These are phyloP conservation scores for Polypterus bichir DNA, from an alignment of 2,113 vertebrate species.

Conservation along the genomic window DNA sequence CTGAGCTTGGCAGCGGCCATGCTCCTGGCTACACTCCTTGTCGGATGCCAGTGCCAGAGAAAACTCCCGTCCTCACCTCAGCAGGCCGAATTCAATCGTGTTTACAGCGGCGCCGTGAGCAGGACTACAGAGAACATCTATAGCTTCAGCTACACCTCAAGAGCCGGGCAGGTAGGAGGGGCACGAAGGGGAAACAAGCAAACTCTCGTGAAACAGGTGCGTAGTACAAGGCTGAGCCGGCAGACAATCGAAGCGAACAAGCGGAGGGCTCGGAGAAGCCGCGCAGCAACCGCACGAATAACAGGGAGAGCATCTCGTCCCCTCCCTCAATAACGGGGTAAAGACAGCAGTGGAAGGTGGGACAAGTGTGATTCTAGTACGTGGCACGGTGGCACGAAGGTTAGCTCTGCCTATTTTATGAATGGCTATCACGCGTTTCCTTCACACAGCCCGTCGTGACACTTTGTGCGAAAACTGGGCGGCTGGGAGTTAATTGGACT, in stretches of 20 bases:
- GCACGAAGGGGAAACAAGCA: not conserved
- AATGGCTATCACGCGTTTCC: no score
- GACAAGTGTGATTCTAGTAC: no score
- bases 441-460: no score
- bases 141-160: conserved; percentile 48
- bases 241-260: not conserved
- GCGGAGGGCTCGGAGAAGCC: no score
- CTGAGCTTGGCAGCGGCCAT: not conserved
- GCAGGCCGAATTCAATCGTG: conserved; percentile 35
- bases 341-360: no score
- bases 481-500: no score
- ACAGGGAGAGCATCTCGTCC: no score
- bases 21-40: not conserved
- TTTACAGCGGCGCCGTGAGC: conserved; percentile 45
- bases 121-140: conserved; percentile 44
- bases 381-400: no score
- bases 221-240: not conserved
- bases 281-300: no score
- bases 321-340: no score
- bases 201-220: not conserved
- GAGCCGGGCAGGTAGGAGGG: conserved; percentile 50
- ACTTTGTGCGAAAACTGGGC: no score
- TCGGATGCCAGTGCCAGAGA: not conserved
- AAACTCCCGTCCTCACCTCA: conserved; percentile 15
- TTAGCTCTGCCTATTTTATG: no score